Evolutionary conservation across 2,888 invertebrate genomes (phyloP).

Genomic region (Scaeva pyrastri): DNA sequence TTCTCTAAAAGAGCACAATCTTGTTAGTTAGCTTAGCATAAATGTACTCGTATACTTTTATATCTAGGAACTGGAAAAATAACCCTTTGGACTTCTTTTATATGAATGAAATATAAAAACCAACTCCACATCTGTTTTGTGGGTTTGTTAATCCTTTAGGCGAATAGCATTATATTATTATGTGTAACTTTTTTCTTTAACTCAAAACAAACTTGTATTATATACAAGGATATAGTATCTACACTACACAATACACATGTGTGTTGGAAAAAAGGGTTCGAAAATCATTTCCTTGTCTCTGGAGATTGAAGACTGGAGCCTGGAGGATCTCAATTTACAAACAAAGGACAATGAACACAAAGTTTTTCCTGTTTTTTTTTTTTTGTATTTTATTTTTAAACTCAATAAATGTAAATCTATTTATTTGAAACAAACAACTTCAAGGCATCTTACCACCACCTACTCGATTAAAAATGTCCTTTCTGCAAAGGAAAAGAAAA

Average conservation of each 20-base stretch:
- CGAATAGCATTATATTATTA: not conserved
- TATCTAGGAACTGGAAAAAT: too few species aligned
- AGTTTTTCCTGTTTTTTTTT: not conserved
- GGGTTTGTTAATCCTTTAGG: conserved; percentile 14
- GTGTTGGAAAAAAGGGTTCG: not conserved
- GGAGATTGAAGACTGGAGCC: too few species aligned
- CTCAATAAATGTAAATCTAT: conserved; percentile 36
- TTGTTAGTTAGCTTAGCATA: not conserved
- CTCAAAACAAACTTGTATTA: not conserved
- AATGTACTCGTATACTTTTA: too few species aligned
- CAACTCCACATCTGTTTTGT: conserved; percentile 6
- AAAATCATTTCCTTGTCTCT: not conserved
- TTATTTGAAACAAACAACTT: conserved; percentile 37
- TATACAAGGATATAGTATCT: not conserved
- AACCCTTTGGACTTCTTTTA: not conserved
- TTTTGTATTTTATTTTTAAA: too few species aligned
- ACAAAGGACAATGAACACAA: conserved; percentile 1
- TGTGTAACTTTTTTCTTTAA: conserved; percentile 9
- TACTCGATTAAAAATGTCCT: conserved; percentile 6
- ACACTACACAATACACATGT: not conserved
- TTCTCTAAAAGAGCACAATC: not conserved
- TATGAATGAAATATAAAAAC: not conserved
- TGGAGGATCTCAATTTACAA: not conserved
- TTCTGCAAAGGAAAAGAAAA: not conserved
- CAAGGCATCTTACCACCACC: conserved; percentile 23